These are phyloP conservation scores for Conchocele bisecta DNA, from an alignment of 2,888 invertebrate genomes.

Conservation along the genomic window DNA sequence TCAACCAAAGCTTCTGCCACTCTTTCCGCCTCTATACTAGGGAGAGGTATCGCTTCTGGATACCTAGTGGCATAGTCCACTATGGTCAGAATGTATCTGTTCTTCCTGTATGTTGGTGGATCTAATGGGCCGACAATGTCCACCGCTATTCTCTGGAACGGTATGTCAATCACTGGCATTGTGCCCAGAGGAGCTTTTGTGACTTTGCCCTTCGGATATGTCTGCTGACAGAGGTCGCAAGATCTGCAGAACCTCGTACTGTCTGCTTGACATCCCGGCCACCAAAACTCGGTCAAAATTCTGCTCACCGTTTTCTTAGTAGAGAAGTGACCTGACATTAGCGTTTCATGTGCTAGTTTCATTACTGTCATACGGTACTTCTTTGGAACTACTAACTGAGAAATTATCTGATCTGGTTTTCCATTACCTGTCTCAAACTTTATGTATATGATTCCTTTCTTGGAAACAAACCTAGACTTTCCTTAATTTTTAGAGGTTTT, in stretches of 20 bases:
- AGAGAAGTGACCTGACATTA: conserved; percentile 21
- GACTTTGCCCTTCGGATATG: conserved; percentile 41
- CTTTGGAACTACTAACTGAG: conserved; percentile 44
- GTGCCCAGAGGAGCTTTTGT: conserved; percentile 36
- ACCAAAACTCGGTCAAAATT: conserved; percentile 42
- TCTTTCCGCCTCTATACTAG: conserved; percentile 28
- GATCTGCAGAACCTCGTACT: conserved; percentile 39
- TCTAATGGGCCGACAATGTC: conserved; percentile 52
- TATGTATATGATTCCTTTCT: conserved; percentile 2
- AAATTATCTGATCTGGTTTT: conserved; percentile 1
- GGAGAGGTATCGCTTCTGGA: conserved; percentile 20
- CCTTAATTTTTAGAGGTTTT: background rate
- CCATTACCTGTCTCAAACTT: conserved; percentile 1
- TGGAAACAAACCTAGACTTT: background rate
- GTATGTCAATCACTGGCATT: conserved; percentile 56
- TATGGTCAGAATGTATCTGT: conserved; percentile 39
- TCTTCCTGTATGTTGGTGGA: conserved; percentile 31
- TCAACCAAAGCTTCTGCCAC: conserved; percentile 49
- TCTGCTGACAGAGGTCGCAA: conserved; percentile 46
- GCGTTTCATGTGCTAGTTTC: conserved; percentile 50
- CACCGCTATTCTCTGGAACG: conserved; percentile 49
- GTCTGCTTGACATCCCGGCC: conserved; percentile 52
- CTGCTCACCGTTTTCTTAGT: conserved; percentile 1
- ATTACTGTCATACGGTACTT: conserved; percentile 32
- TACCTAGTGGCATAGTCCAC: conserved; percentile 43